A percentile compares a stretch with the other conserved stretches of the same genome.
These are phyloP conservation scores for Heliconius sara DNA, from an alignment of 2,888 invertebrate species.

Conservation along the genomic window DNA sequence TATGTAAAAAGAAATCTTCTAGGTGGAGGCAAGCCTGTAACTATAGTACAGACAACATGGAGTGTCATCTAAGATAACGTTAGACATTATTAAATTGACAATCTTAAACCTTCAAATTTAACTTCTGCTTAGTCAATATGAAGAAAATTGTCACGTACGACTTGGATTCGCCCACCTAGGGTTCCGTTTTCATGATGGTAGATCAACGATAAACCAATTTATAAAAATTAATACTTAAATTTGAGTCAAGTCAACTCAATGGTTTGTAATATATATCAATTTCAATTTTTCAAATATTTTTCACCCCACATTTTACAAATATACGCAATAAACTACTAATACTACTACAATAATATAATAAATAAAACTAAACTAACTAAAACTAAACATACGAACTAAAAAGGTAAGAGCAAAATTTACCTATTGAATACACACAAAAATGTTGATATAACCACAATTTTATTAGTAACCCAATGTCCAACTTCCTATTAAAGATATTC, in stretches of 20 bases:
- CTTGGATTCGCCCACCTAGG: too few species aligned
- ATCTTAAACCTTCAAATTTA: not conserved
- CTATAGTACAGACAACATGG: too few species aligned
- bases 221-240: too few species aligned
- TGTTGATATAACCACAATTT: constrained; percentile 1
- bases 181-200: too few species aligned
- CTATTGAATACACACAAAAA: not conserved
- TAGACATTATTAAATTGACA: not conserved
- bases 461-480: constrained; percentile 4
- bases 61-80: not conserved
- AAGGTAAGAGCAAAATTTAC: not conserved
- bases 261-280: too few species aligned
- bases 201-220: too few species aligned
- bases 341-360: not conserved
- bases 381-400: not conserved
- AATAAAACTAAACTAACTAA: not conserved
- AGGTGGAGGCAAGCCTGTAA: too few species aligned
- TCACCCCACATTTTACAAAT: too few species aligned
- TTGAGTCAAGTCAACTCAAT: too few species aligned
- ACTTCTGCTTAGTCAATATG: not conserved
- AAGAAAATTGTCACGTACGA: not conserved
- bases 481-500: constrained; percentile 37
- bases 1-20: too few species aligned
- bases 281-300: too few species aligned
- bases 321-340: not conserved